Base-by-base conservation (phyloP, 2,797 vertebrate species). In the Yasuhikotakia modesta region DNA sequence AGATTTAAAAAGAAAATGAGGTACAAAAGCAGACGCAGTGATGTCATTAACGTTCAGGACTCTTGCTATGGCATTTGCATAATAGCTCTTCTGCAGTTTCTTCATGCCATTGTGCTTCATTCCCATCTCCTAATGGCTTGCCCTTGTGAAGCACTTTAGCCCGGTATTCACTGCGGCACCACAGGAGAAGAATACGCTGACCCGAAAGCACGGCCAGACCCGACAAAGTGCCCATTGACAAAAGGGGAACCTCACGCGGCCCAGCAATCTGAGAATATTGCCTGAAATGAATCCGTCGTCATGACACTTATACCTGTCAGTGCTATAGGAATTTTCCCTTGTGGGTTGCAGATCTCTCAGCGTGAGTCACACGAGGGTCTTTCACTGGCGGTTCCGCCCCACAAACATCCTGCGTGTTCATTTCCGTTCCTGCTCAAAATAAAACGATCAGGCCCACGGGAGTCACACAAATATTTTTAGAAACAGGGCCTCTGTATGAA, bases 271-370 rank as follows among this genome's bases (percentile, higher is more conserved):
- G 65, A 68, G 78, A 85, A 89, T 81, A 86, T 76, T 60, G 14
- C 69, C 79, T 79, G 86, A 87, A 85, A 79, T 87, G 57, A 90
- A 89, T 90, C 90, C 85, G 74, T 92, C 89, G 82, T 88, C 84
- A 46, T 70, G 58, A 69, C 63, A 87, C 85, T 89, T 88, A 78
- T 89, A 87, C 79, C 88, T 87, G 86, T 90, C 90, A 90, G 86
- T 79, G 27, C 67, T 81, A 14, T 78, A 82, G 73, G 83, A 87
- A 85, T 81, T 81, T 80, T 76, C 66, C 75, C 72, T 64, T 60
- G 55, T 22, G 50, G 78, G 70, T 73, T 24, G 48, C 72, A 66
- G 69, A 79, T 85, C 81, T 73, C 21, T 74, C 50, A 55, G 10
- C 39, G 8, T 43, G 39, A 11, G 19, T 81, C 76, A 79, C 2